Evolutionary conservation across 1,140 invertebrate species (phyloP).

Genomic region (Euglossa dilemma): DNA sequence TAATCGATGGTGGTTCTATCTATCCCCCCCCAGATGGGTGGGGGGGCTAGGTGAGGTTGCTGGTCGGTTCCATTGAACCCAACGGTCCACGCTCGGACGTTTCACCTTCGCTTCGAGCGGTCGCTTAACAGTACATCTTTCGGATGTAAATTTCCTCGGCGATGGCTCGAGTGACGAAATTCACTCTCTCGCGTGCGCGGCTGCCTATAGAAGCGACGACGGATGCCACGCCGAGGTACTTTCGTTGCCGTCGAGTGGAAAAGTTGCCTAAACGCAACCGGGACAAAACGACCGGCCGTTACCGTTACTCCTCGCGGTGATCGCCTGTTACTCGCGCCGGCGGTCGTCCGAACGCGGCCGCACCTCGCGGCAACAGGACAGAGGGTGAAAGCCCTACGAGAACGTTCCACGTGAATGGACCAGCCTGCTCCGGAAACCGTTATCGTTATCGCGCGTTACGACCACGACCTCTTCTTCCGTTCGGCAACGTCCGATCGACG

Average conservation of each 20-base stretch:
- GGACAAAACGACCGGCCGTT: conserved; percentile 66
- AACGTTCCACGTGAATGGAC: conserved; percentile 72
- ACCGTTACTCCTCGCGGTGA: conserved; percentile 71
- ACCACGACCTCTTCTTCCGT: too few species aligned
- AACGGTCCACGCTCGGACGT: conserved; percentile 1
- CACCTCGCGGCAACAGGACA: conserved; percentile 17
- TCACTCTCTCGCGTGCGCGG: conserved; percentile 65
- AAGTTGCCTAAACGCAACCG: conserved; percentile 73
- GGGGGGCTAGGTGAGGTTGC: neutral
- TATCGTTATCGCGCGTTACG: conserved; percentile 69
- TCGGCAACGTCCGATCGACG: too few species aligned
- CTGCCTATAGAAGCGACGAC: too few species aligned
- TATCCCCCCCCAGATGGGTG: too few species aligned
- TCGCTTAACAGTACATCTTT: conserved; percentile 44
- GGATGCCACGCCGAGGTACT: conserved; percentile 56
- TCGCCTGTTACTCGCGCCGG: conserved; percentile 60
- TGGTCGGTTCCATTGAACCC: conserved; percentile 29
- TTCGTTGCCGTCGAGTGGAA: conserved; percentile 67
- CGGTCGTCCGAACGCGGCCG: neutral
- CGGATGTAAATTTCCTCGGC: conserved; percentile 37
- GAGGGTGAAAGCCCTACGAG: conserved; percentile 56
- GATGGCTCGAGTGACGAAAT: conserved; percentile 57
- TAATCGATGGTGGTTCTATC: neutral
- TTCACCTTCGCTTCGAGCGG: conserved; percentile 43
- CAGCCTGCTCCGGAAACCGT: conserved; percentile 67